Evolutionary conservation across 2,888 invertebrate species (phyloP).

Genomic region (Drosophila kambysellisi): DNA sequence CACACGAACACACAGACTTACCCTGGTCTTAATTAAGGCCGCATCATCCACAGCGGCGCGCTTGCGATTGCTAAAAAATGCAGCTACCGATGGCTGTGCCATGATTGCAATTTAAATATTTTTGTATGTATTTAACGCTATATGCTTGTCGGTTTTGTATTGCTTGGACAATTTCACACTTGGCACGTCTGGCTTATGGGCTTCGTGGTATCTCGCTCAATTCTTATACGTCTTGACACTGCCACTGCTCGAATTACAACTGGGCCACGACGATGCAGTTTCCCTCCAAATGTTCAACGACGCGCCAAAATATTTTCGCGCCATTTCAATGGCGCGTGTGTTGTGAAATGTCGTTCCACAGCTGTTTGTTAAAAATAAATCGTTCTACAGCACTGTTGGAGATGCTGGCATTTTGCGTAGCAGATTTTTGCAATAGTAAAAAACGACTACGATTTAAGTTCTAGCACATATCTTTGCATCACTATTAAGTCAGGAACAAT

Average conservation of each 20-base stretch:
- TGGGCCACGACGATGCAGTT: slow-evolving; percentile 76
- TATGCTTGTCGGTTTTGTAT: slow-evolving; percentile 40
- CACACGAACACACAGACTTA: slow-evolving; percentile 73
- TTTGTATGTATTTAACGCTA: slow-evolving; percentile 1
- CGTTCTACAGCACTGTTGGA: slow-evolving; percentile 37
- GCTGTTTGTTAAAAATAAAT: slow-evolving; percentile 27
- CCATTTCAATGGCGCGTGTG: slow-evolving; percentile 51
- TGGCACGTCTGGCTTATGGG: slow-evolving; percentile 54
- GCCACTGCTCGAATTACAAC: slow-evolving; percentile 80
- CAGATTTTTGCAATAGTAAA: slow-evolving; percentile 1
- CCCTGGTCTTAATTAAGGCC: slow-evolving; percentile 87
- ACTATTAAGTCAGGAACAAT: background rate
- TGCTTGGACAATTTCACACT: slow-evolving; percentile 49
- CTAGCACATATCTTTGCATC: background rate
- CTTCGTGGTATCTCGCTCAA: slow-evolving; percentile 25
- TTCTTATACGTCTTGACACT: slow-evolving; percentile 71
- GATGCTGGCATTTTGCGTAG: slow-evolving; percentile 40
- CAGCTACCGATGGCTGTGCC: slow-evolving; percentile 92
- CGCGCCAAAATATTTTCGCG: slow-evolving; percentile 80
- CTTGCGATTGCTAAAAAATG: slow-evolving; percentile 92
- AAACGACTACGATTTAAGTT: background rate
- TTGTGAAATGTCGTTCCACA: slow-evolving; percentile 29
- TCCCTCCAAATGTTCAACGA: slow-evolving; percentile 82
- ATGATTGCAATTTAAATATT: slow-evolving; percentile 84
- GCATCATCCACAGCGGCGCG: slow-evolving; percentile 90